Evolutionary conservation across 2,888 invertebrate species (phyloP).

Genomic region (Aleiodes testaceus): DNA sequence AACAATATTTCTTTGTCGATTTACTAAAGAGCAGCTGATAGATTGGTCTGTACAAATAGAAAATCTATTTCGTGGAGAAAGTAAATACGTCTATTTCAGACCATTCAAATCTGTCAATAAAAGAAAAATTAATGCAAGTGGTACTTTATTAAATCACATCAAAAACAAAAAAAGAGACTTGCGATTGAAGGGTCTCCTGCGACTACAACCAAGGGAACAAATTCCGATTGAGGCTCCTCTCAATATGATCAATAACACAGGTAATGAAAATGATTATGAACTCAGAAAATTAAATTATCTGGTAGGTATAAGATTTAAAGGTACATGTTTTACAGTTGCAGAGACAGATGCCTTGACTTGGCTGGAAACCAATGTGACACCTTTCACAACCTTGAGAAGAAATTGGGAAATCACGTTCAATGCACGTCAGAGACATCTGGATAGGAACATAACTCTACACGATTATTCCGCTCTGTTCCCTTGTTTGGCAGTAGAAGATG

Average conservation of each 20-base stretch:
- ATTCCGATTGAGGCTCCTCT: too few relatives aligned
- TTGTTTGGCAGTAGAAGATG: not conserved
- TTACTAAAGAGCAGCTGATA: not conserved
- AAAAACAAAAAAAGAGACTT: not conserved
- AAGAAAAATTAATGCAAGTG: not conserved
- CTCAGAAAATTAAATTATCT: too few relatives aligned
- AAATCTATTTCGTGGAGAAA: slow-evolving; percentile 15
- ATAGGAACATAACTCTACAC: not conserved
- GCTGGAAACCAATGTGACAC: not conserved
- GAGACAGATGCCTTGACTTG: not conserved
- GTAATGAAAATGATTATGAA: too few relatives aligned
- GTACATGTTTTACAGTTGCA: too few relatives aligned
- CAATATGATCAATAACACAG: too few relatives aligned
- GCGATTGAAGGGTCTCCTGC: too few relatives aligned
- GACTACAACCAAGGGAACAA: too few relatives aligned
- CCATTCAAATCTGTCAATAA: not conserved
- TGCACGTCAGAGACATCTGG: not conserved
- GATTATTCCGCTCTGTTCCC: not conserved
- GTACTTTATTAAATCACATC: not conserved
- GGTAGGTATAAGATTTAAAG: too few relatives aligned
- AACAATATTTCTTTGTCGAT: too few relatives aligned
- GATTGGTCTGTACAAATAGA: slow-evolving; percentile 24
- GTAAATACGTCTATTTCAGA: not conserved
- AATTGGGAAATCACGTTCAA: not conserved
- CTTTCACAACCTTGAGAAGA: not conserved